Base-by-base conservation (phyloP, 2,113 vertebrate genomes). In the Erythrocercus mccallii region DNA sequence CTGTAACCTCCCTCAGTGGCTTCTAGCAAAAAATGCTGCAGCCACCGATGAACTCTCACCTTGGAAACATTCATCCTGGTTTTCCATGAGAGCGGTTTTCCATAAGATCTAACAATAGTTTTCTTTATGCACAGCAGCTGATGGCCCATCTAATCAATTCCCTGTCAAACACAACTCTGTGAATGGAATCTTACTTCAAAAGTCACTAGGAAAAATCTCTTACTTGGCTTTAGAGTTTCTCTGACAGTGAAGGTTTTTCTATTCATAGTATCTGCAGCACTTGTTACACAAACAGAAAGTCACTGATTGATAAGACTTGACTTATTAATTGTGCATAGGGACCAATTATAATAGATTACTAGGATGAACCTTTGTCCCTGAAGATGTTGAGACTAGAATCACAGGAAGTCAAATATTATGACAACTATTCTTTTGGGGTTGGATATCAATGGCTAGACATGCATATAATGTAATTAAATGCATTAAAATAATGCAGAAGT, bases 341-440 rank as follows among this genome's bases (percentile, higher is more conserved):
- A 96, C 54, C 45, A 93, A 85, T 97, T 96, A 97, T 30, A 68
- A 83, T 25, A 73, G 71, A 87, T 85, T 94, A 96, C 70, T 95
- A 92, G 65, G 51, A 94, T 89, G 47, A 85, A 94, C 27, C 44
- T 62, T 92, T 92, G 22, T 95, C 72, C 38, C 70, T 95, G 31
- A 80, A 96, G 85, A 76, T 82, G 57, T 68, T 91, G 50, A 57
- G 24, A 53, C 44, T 90, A 42, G 66, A 92, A 94, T 78, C 80
- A 76, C 58, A 95, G 66, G 24, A 95, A 95, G 66, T 57, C 78
- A 92, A 94, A 95, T 94, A 95, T 95, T 94, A 76, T 96, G 95
- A 58, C 58, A 91, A 74, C 61, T 93, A 91, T 86, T 95, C 76
- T 78, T 93, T 56, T 78, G 76, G 88, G 86, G 57, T 96, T 92